Evolutionary conservation across 2,888 invertebrate species (phyloP), one percentile per base, ranked within the genome.

Genomic region (Tupiocoris notatus): DNA sequence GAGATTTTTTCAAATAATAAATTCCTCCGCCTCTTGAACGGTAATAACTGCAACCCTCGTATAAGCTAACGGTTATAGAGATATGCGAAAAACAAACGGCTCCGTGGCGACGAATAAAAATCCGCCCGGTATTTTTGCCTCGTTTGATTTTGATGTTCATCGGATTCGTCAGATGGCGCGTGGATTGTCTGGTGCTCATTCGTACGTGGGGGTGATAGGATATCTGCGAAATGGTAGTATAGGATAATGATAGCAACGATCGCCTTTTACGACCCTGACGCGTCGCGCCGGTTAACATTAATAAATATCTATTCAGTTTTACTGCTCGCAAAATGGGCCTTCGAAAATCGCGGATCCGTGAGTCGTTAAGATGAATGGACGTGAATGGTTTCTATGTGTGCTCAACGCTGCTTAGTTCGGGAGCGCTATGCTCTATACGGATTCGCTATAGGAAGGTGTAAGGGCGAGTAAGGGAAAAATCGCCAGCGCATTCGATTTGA

Each of bases 401-500:
- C 12, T 39, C 39, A 39, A 39, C 39, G 39, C n/a, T n/a, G n/a
- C n/a, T 39, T 3, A 39, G 12, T 39, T 39, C 39, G 39, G 39
- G n/a, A 39, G 12, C 39, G 39, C 12, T 39, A 39, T 39, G 39
- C 6, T 3, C 39, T n/a, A n/a, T n/a, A 39, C 12, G 3, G 20
- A 9, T 59, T 20, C n/a, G 20, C 3, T 20, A n/a, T 59, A 6
- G n/a, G 6, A 59, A 59, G 16, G 59, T 3, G 7, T n/a, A 59
- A 3, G 59, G n/a, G n/a, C 59, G n/a, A 59, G 16, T 6, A n/a
- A 6, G n/a, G 59, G 59, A 59, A 22, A 24, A 65, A 20, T 22
- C 24, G 24, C 65, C 6, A 39, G 12, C 39, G 39, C 12, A 7
- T 62, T 73, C 57, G 73, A 73, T 65, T 75, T 65, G 75, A 75